Evolutionary conservation across 1,140 invertebrate genomes (phyloP).

Genomic region (Danaus plexippus): DNA sequence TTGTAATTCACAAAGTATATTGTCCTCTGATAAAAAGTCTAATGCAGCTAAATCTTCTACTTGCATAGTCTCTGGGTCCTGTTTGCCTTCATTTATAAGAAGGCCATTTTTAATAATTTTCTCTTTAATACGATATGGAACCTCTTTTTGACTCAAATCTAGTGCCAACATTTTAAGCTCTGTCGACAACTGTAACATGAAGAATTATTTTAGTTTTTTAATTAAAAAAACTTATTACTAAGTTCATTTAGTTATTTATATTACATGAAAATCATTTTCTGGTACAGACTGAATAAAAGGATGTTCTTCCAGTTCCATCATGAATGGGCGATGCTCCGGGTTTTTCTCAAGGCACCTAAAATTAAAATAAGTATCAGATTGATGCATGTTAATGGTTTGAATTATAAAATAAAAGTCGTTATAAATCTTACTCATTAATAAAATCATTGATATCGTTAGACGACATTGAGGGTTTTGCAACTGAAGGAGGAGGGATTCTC

Average conservation of each 20-base stretch:
- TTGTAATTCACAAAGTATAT: conserved; percentile 81
- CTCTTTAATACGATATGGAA: conserved; percentile 69
- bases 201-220: conserved; percentile 1
- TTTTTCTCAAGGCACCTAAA: conserved; percentile 91
- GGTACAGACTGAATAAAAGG: conserved; percentile 84
- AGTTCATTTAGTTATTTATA: conserved; percentile 20
- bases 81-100: conserved; percentile 63
- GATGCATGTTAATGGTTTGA: background rate
- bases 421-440: conserved; percentile 79
- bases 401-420: conserved; percentile 1
- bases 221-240: background rate
- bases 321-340: conserved; percentile 89
- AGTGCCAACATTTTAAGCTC: conserved; percentile 76
- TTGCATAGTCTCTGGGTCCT: conserved; percentile 79
- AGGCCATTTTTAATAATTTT: conserved; percentile 78
- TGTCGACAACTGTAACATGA: conserved; percentile 56
- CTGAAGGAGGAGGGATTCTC: conserved; percentile 86
- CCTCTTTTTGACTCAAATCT: conserved; percentile 55
- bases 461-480: conserved; percentile 83
- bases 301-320: conserved; percentile 88
- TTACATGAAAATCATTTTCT: conserved; percentile 83
- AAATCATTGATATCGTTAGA: conserved; percentile 87
- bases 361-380: conserved; percentile 15
- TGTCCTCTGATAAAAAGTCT: conserved; percentile 84
- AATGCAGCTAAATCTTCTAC: conserved; percentile 90